Evolutionary conservation across 2,888 invertebrate genomes (phyloP).

Genomic region (Polyommatus iphigenia): DNA sequence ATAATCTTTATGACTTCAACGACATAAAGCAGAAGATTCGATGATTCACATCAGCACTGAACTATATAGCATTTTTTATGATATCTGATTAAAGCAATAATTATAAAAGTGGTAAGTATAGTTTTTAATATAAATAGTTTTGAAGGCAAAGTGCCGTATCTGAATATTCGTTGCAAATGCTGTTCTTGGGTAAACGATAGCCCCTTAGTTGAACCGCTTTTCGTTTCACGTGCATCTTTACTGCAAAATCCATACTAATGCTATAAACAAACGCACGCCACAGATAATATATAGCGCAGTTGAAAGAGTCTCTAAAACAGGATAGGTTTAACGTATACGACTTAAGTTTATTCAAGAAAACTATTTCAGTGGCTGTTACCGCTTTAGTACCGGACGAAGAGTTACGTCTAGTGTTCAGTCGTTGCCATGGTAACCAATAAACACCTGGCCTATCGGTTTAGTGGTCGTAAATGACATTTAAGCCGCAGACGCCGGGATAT

Average conservation of each 20-base stretch:
- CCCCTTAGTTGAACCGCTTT: constrained; percentile 44
- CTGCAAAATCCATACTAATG: constrained; percentile 41
- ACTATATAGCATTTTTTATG: no score
- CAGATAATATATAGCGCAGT: constrained; percentile 31
- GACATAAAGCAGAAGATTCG: no score
- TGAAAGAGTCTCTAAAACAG: constrained; percentile 4
- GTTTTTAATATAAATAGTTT: neutral
- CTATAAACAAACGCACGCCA: constrained; percentile 35
- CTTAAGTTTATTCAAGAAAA: constrained; percentile 7
- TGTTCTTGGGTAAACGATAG: constrained; percentile 43
- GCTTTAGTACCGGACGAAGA: constrained; percentile 5
- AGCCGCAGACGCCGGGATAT: constrained; percentile 1
- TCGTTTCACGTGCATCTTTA: constrained; percentile 44
- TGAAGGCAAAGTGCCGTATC: neutral
- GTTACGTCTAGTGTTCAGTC: neutral
- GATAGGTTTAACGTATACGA: constrained; percentile 20
- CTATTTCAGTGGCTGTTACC: constrained; percentile 7
- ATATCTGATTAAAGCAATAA: no score
- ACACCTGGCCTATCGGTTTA: constrained; percentile 19
- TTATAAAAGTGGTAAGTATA: no score
- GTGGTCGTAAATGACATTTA: constrained; percentile 14
- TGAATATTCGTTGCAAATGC: constrained; percentile 36
- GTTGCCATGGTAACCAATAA: neutral
- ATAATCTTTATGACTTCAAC: no score
- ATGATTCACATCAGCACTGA: no score